These are phyloP conservation scores for Halesus radiatus DNA, from an alignment of 1,140 invertebrate species.

Conservation along the genomic window DNA sequence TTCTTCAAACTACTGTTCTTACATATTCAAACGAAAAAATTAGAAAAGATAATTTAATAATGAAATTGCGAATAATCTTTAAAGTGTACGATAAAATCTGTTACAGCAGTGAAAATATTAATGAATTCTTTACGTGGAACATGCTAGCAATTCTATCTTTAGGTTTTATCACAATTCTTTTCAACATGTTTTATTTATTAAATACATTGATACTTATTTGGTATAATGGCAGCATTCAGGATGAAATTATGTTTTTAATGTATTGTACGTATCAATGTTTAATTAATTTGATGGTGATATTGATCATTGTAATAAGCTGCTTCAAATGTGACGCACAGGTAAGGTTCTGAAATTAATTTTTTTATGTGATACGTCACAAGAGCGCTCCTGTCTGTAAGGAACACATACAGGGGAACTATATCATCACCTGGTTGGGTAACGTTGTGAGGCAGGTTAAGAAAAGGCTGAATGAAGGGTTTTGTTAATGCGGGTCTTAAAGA, in stretches of 20 bases:
- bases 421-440: no score
- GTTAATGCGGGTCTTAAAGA: no score
- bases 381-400: no score
- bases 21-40: not conserved
- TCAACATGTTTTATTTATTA: conserved; percentile 28
- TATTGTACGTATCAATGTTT: not conserved
- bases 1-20: not conserved
- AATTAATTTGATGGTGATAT: not conserved
- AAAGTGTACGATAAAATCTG: conserved; percentile 27
- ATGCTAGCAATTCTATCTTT: not conserved
- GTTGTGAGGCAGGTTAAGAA: no score
- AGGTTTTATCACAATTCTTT: not conserved
- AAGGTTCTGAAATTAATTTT: not conserved
- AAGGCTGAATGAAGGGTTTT: no score
- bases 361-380: no score
- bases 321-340: conserved; percentile 21
- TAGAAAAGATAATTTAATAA: not conserved
- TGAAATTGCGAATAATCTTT: conserved; percentile 7
- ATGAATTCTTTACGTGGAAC: conserved; percentile 11
- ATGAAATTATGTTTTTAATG: not conserved
- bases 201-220: not conserved
- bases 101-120: not conserved
- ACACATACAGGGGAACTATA: no score
- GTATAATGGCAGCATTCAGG: not conserved
- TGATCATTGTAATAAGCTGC: conserved; percentile 8